Conservation (phyloP, 2,888 invertebrate genomes). For the Oligia strigilis region DNA sequence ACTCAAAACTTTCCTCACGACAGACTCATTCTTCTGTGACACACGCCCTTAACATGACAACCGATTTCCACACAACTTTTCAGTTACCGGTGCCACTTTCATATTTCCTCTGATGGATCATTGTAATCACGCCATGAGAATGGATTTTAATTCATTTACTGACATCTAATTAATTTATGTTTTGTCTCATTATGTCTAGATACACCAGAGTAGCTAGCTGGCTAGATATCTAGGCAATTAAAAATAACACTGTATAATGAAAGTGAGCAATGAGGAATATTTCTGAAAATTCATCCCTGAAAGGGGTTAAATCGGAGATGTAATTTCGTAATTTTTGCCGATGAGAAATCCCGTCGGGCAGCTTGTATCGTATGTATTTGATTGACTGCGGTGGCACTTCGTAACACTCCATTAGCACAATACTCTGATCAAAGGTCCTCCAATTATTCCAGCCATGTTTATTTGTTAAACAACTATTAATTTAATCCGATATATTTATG, state of each 20-base stretch:
- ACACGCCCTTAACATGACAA: neutral
- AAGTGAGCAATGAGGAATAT: neutral
- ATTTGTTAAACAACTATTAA: constrained; percentile 63
- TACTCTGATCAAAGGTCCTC: constrained; percentile 32
- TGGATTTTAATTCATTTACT: neutral
- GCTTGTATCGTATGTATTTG: neutral
- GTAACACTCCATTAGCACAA: constrained; percentile 20
- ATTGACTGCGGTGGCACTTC: neutral
- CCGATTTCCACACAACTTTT: neutral
- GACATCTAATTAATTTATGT: neutral
- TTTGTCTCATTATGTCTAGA: neutral
- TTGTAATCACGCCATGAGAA: no score
- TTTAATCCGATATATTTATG: constrained; percentile 62
- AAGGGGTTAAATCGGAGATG: neutral
- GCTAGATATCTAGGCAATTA: neutral
- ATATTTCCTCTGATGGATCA: no score
- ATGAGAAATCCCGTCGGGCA: no score
- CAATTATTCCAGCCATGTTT: constrained; percentile 40
- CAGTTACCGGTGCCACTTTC: neutral
- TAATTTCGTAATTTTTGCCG: neutral
- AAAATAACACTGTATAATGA: neutral
- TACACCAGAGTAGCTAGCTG: neutral
- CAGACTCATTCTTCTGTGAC: neutral
- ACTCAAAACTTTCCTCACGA: no score
- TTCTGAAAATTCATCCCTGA: neutral